A percentile compares a stretch with the other conserved stretches of the same genome.
Evolutionary conservation across 1,140 invertebrate genomes (phyloP).

Genomic region (Trachelipus rathkii): DNA sequence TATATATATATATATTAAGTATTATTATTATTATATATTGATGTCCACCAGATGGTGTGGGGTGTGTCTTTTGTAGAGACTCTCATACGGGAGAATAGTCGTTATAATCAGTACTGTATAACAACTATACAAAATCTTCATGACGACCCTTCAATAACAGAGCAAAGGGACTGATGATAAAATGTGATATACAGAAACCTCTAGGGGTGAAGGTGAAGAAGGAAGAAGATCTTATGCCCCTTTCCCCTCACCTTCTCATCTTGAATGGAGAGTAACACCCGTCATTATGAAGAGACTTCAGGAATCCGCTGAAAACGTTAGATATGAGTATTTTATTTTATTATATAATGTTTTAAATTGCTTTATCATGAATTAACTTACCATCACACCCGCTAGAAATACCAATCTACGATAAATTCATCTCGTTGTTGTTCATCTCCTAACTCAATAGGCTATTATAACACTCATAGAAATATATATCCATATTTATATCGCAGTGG

Average conservation of each 20-base stretch:
- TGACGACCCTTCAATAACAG: conserved; percentile 9
- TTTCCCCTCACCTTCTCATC: conserved; percentile 63
- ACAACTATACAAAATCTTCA: conserved; percentile 58
- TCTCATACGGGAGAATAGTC: conserved; percentile 94
- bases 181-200: background rate
- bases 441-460: no score
- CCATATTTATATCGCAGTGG: no score
- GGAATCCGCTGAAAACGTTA: conserved; percentile 65
- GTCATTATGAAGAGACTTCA: conserved; percentile 65
- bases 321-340: no score
- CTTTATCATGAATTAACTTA: no score
- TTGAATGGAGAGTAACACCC: conserved; percentile 76
- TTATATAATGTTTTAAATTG: no score
- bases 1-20: no score
- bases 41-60: conserved; percentile 88
- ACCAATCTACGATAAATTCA: no score
- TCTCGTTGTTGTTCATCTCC: no score
- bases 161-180: background rate
- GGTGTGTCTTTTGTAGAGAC: conserved; percentile 95
- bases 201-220: background rate
- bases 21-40: no score
- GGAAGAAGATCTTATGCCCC: conserved; percentile 22
- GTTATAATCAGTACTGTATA: conserved; percentile 80
- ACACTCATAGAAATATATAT: no score
- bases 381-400: no score